Percentiles rank a stretch among this genome's conserved stretches.
Evolutionary conservation across 2,113 vertebrate species (phyloP).

Genomic region (Trochalopteron elliotii): DNA sequence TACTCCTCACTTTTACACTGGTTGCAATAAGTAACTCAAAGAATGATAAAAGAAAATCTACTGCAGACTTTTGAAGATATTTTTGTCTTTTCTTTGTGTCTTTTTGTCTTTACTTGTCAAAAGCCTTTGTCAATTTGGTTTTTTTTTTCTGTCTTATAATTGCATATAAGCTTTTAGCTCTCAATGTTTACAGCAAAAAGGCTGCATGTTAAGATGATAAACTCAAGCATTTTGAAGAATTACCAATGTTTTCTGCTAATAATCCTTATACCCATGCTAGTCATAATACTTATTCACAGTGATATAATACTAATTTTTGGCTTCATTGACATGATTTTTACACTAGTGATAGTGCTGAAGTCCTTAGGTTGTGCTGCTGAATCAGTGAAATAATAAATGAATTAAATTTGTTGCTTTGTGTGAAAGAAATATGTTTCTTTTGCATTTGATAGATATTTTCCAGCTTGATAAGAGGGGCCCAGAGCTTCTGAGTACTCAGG

Average conservation of each 20-base stretch:
- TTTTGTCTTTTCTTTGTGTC: not conserved
- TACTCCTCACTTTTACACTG: not conserved
- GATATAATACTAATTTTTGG: not conserved
- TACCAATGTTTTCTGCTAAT: rapidly evolving
- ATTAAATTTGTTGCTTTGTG: not conserved
- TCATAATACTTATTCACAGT: not conserved
- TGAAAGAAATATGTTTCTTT: not conserved
- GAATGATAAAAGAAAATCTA: not conserved
- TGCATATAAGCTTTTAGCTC: not conserved
- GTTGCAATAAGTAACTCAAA: not conserved
- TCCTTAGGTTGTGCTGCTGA: not conserved
- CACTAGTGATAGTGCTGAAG: not conserved
- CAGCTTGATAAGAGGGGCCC: rapidly evolving
- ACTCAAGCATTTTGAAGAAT: not conserved
- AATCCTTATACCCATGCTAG: not conserved
- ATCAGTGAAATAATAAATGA: not conserved
- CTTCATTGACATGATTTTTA: not conserved
- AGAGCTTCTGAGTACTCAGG: not conserved
- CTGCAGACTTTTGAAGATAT: not conserved
- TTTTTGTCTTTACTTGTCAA: not conserved
- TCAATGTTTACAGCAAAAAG: not conserved
- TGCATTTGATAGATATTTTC: not conserved
- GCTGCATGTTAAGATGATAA: not conserved
- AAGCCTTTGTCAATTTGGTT: not conserved
- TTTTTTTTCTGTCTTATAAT: not conserved